Conservation (phyloP, 2,113 vertebrate species). For the Todiramphus chloris region DNA sequence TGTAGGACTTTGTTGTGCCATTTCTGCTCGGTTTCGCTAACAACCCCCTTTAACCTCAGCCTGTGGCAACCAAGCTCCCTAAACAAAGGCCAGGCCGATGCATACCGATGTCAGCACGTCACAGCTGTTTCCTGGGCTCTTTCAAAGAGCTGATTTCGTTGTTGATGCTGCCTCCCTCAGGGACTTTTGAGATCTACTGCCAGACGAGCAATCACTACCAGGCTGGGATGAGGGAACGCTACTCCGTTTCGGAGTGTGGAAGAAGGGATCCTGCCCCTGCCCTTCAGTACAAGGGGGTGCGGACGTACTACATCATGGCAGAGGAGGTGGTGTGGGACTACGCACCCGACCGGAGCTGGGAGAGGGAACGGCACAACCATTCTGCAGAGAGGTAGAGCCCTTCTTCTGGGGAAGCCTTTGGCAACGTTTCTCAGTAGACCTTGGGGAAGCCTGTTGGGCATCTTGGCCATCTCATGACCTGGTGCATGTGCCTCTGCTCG, state of each 20-base stretch:
- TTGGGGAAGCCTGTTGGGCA: background rate
- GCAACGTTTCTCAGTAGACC: background rate
- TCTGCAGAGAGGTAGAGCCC: slow-evolving; percentile 70
- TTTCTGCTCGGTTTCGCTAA: background rate
- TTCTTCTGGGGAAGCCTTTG: background rate
- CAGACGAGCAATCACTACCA: slow-evolving; percentile 73
- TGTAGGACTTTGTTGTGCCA: background rate
- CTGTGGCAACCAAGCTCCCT: background rate
- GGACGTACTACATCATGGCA: slow-evolving; percentile 68
- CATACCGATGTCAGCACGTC: background rate
- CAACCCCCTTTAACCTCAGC: background rate
- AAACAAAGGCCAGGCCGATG: background rate
- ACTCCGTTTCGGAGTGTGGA: slow-evolving; percentile 67
- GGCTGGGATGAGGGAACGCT: slow-evolving; percentile 74
- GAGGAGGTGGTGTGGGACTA: slow-evolving; percentile 80
- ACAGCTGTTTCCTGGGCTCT: background rate
- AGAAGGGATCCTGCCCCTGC: background rate
- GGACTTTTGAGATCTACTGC: slow-evolving; percentile 77
- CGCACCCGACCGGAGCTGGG: slow-evolving; percentile 72
- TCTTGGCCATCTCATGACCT: background rate
- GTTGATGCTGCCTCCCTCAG: slow-evolving; percentile 47
- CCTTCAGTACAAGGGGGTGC: background rate
- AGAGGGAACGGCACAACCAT: slow-evolving; percentile 68
- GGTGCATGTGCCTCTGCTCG: background rate
- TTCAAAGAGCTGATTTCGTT: background rate